Conservation (phyloP, 2,113 vertebrate species). For the Arothron firmamentum region DNA sequence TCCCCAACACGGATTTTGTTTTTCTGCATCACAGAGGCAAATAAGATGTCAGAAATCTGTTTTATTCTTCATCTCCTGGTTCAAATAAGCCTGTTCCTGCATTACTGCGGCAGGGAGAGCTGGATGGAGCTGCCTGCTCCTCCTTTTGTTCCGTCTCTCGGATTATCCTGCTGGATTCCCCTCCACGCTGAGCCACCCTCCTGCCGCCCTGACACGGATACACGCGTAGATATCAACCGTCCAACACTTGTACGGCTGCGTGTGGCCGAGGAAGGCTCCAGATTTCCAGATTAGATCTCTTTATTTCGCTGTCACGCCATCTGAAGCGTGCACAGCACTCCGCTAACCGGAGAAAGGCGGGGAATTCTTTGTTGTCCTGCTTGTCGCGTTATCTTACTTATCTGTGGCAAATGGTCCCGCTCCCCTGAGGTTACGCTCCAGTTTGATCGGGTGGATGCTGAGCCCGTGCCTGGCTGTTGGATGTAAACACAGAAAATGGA, state of each 20-base stretch:
- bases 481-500: conserved; percentile 4
- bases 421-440: conserved; percentile 23
- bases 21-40: too few relatives aligned
- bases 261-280: background rate
- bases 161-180: conserved; percentile 21
- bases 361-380: conserved; percentile 6
- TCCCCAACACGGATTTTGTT: background rate
- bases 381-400: conserved; percentile 21
- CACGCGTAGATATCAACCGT: background rate
- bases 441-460: conserved; percentile 30
- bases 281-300: too few relatives aligned
- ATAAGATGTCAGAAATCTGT: too few relatives aligned
- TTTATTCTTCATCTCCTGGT: too few relatives aligned
- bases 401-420: conserved; percentile 8
- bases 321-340: conserved; percentile 16
- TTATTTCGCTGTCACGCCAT: conserved; percentile 20
- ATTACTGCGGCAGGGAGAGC: too few relatives aligned
- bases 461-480: background rate
- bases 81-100: too few relatives aligned
- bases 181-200: conserved; percentile 28
- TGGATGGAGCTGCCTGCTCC: too few relatives aligned
- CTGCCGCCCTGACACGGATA: conserved; percentile 22
- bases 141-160: too few relatives aligned
- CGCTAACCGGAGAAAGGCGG: conserved; percentile 1
- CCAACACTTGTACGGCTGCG: background rate